Conservation (phyloP, 1,140 invertebrate genomes). For the Teleopsis dalmanni region DNA sequence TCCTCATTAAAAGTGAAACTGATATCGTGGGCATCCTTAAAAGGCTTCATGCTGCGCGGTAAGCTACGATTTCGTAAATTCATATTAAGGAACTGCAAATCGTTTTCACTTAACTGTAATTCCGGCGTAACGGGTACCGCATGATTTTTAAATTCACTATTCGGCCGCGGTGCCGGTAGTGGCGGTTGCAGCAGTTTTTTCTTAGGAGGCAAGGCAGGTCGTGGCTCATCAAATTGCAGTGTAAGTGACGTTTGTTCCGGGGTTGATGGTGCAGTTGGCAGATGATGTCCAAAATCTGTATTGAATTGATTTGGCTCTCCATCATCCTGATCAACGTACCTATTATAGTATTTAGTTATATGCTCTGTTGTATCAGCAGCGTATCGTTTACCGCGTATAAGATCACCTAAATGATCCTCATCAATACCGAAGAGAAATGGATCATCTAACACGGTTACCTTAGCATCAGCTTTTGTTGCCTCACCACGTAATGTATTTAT, state of each 20-base stretch:
- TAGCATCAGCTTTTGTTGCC: conserved; percentile 30
- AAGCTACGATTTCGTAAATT: conserved; percentile 39
- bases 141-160: not conserved
- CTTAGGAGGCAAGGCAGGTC: conserved; percentile 35
- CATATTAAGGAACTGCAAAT: conserved; percentile 40
- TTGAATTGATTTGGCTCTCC: not conserved
- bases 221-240: conserved; percentile 11
- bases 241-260: conserved; percentile 4
- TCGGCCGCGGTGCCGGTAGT: not conserved
- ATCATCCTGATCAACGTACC: conserved; percentile 6
- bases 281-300: conserved; percentile 4
- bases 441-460: conserved; percentile 40
- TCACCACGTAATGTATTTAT: conserved; percentile 11
- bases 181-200: conserved; percentile 20
- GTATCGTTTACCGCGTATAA: conserved; percentile 27
- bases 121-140: conserved; percentile 4
- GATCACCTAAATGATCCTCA: conserved; percentile 36
- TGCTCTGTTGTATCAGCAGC: conserved; percentile 23
- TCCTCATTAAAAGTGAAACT: conserved; percentile 42
- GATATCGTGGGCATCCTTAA: conserved; percentile 42
- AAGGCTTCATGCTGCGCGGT: conserved; percentile 39
- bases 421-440: conserved; percentile 43
- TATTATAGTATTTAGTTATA: conserved; percentile 25
- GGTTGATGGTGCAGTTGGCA: conserved; percentile 5
- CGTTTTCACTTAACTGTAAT: conserved; percentile 31